A percentile compares a stretch with the other conserved stretches of the same genome.
Conservation (phyloP, 2,797 vertebrate species). For the Gymnocypris eckloni region DNA sequence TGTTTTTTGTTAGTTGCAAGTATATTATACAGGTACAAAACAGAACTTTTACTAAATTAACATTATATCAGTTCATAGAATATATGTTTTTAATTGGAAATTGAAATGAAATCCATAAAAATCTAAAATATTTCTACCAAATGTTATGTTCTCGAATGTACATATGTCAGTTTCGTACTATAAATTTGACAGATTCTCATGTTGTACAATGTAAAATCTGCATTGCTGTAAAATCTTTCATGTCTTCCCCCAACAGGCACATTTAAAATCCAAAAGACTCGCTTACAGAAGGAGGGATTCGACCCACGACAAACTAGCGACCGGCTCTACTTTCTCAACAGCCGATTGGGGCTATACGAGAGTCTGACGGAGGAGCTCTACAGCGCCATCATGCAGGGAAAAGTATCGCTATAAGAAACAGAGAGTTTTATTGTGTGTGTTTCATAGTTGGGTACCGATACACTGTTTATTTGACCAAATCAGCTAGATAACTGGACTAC, state of each 20-base stretch:
- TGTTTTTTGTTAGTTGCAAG: neutral
- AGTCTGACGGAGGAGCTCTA: slow-evolving; percentile 76
- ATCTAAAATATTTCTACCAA: neutral
- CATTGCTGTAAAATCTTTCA: neutral
- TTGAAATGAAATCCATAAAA: neutral
- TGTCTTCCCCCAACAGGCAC: slow-evolving; percentile 74
- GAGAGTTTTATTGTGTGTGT: neutral
- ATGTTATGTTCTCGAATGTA: neutral
- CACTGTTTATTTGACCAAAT: neutral
- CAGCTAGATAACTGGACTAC: neutral
- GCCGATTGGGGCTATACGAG: slow-evolving; percentile 76
- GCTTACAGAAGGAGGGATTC: slow-evolving; percentile 81
- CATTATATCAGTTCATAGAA: neutral
- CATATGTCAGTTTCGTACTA: too few relatives aligned
- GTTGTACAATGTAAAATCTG: neutral
- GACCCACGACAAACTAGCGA: slow-evolving; percentile 75
- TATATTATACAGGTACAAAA: neutral
- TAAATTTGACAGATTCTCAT: neutral
- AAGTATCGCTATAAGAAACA: slow-evolving; percentile 74
- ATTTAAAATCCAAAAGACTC: slow-evolving; percentile 88
- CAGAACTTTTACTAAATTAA: neutral
- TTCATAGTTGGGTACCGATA: neutral
- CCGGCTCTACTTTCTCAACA: slow-evolving; percentile 82
- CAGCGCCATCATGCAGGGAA: slow-evolving; percentile 71
- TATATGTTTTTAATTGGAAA: neutral